Evolutionary conservation across 2,888 invertebrate genomes (phyloP).

Genomic region (Scrobipalpa atriplicella): DNA sequence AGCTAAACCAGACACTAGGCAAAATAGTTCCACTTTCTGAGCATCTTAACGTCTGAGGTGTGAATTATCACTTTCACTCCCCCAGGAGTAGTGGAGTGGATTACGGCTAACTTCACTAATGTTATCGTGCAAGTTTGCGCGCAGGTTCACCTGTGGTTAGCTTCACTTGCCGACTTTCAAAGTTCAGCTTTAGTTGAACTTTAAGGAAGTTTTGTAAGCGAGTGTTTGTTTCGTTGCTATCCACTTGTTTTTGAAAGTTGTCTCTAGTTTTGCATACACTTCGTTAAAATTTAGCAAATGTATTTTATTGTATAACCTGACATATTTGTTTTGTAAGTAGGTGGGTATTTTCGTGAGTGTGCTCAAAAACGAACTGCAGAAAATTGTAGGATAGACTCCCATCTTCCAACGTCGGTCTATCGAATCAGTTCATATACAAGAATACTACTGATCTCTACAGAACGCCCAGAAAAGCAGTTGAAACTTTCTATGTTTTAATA

Average conservation of each 20-base stretch:
- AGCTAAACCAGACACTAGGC: too few species aligned
- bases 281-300: too few species aligned
- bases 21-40: too few species aligned
- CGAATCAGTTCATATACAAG: too few species aligned
- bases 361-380: background rate
- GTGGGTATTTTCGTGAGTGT: background rate
- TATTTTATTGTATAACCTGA: background rate
- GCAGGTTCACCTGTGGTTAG: constrained; percentile 14
- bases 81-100: background rate
- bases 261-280: background rate
- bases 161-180: constrained; percentile 15
- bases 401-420: too few species aligned
- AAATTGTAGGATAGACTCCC: too few species aligned
- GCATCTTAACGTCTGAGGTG: background rate
- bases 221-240: background rate
- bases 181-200: background rate
- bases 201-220: constrained; percentile 12
- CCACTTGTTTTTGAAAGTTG: background rate
- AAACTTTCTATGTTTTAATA: too few species aligned
- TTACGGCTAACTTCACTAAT: constrained; percentile 8
- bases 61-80: background rate
- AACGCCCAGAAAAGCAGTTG: too few species aligned
- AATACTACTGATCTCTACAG: too few species aligned
- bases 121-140: constrained; percentile 7
- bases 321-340: background rate